phyloP scores from a whole-genome alignment of 2,113 vertebrate genomes.

The Charadrius vociferus region DNA sequence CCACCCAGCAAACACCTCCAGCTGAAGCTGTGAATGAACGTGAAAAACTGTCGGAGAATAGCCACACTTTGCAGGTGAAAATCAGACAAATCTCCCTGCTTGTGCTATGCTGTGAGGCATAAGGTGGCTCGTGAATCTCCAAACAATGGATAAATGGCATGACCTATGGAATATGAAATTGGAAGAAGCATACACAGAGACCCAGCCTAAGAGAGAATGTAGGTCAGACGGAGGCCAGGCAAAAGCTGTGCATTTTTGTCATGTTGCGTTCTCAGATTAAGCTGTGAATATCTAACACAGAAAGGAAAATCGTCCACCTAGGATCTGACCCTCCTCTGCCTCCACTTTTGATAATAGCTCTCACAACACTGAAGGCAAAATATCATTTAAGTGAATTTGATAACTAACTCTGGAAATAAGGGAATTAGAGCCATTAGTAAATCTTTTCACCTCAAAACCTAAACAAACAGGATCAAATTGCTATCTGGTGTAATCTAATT shows the following conservation, averaged over 20 bases:
- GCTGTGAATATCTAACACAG: not conserved
- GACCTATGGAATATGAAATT: not conserved
- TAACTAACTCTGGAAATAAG: conserved; percentile 3
- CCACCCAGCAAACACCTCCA: not conserved
- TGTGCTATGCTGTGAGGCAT: not conserved
- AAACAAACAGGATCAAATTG: conserved; percentile 32
- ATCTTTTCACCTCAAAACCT: conserved; percentile 20
- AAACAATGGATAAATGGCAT: not conserved
- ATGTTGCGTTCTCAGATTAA: not conserved
- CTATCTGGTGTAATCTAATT: conserved; percentile 38
- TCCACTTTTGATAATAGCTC: not conserved
- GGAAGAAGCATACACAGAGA: not conserved
- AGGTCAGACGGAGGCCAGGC: not conserved
- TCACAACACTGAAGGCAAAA: not conserved
- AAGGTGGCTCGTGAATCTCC: not conserved
- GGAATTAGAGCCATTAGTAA: conserved; percentile 33
- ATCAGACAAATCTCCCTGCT: not conserved
- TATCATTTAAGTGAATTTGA: not conserved
- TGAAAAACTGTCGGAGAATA: not conserved
- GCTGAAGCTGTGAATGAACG: not conserved
- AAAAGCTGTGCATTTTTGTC: not conserved
- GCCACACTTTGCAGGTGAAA: not conserved
- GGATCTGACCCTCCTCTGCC: not conserved
- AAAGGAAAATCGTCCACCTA: not conserved
- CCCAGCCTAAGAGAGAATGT: not conserved